Base-by-base conservation (phyloP, 2,797 vertebrate species). In the Nannoperca australis region DNA sequence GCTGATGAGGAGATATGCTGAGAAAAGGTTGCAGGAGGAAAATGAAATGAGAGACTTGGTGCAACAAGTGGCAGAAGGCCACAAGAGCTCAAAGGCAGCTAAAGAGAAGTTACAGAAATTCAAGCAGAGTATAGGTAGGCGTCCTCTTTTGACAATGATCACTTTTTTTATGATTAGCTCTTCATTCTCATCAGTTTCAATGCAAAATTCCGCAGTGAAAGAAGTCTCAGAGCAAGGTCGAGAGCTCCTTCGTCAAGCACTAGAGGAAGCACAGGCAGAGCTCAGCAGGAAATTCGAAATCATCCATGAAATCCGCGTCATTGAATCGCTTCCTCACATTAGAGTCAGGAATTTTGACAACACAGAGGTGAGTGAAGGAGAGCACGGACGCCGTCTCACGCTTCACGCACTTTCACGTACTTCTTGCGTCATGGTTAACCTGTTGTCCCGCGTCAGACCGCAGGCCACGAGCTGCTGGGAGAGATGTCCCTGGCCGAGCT, bases 401-500 rank as follows among this genome's bases (percentile, higher is more conserved):
- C 69, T 17, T 45, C 27, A 24, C 2, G 5, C 5, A 10, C 9
- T 1, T 32, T 77, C 22, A 22, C 32, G 1, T 20, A 7, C n/a
- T 7, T 45, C 12, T 15, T 59, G 17, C 53, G 27, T 50, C 36
- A 32, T 0, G 13, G 4, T 10, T 47, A 40, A 67, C 22, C 44
- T 63, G 32, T 32, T 44, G n/a, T 60, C 53, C 42, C 13, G 1
- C 34, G 30, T 27, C 71, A 99, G 98, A 96, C 88, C 50, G 95
- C 94, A 5, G 96, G 97, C 51, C 94, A 98, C 1, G 83, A 95
- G 49, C 93, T 99, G 78, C 90, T 96, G 82, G 95, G 95, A 54
- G 98, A 99, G 93, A 99, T 98, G 97, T 98, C 97, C 56, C 50
- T 97, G 62, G 93, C 91, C 7, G 98, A 99, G 94, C 91, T 98